Percentiles rank a stretch among this genome's conserved stretches.
phyloP scores from a whole-genome alignment of 1,140 invertebrate genomes.

The Scaptomyza montana region DNA sequence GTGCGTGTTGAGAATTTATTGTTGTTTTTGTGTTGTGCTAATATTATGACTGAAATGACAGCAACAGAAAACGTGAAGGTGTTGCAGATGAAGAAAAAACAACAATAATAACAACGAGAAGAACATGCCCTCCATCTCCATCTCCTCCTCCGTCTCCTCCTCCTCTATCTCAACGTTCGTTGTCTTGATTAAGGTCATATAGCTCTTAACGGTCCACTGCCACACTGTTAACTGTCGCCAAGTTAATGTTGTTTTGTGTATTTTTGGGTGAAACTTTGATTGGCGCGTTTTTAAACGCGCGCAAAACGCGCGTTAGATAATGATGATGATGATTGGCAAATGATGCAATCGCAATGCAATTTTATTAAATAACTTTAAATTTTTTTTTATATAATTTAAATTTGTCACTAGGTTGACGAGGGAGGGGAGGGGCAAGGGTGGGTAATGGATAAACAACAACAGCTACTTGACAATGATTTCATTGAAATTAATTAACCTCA shows the following conservation, averaged over 20 bases:
- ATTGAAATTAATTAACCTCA: conserved; percentile 78
- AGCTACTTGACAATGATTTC: conserved; percentile 68
- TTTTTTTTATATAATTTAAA: background rate
- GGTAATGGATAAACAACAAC: background rate
- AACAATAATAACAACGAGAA: conserved; percentile 8
- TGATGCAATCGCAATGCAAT: conserved; percentile 14
- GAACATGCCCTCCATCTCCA: too few relatives aligned
- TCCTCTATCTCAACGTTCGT: background rate
- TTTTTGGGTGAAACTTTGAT: conserved; percentile 6
- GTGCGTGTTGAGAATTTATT: conserved; percentile 33
- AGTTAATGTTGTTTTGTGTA: conserved; percentile 14
- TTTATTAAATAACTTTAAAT: background rate
- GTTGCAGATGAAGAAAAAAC: conserved; percentile 1
- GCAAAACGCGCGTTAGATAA: conserved; percentile 21
- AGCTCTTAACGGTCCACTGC: conserved; percentile 33
- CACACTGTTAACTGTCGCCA: conserved; percentile 35
- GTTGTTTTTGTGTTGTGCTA: too few relatives aligned
- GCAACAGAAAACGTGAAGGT: conserved; percentile 3
- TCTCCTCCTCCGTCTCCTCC: background rate
- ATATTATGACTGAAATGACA: background rate
- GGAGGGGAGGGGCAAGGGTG: too few relatives aligned
- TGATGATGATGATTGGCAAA: conserved; percentile 7
- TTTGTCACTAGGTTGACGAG: too few relatives aligned
- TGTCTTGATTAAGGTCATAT: conserved; percentile 32
- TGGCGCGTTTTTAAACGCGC: conserved; percentile 16